These are phyloP conservation scores for Yponomeuta plumbellus DNA, from an alignment of 2,888 invertebrate species.

Conservation along the genomic window DNA sequence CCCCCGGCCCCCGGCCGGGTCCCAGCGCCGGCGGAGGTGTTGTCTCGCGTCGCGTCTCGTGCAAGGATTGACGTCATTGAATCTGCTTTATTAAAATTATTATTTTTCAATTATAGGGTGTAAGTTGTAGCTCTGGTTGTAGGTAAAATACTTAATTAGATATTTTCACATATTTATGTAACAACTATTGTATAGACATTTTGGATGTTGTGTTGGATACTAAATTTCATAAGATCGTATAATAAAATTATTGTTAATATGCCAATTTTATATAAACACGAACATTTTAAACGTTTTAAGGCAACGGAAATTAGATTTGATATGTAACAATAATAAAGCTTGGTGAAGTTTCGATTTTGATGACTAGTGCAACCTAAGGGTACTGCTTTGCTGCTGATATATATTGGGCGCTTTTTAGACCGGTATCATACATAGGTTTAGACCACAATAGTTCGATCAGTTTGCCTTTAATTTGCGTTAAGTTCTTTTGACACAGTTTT, in stretches of 20 bases:
- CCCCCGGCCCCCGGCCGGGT: too few species aligned
- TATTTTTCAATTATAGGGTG: conserved; percentile 8
- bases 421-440: background rate
- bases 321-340: background rate
- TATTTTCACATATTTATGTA: conserved; percentile 2
- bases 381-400: too few species aligned
- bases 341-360: too few species aligned
- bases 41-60: too few species aligned
- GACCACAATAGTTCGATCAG: background rate
- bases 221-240: conserved; percentile 7
- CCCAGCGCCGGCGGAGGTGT: too few species aligned
- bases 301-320: background rate
- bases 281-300: background rate
- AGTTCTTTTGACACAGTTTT: too few species aligned
- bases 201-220: background rate
- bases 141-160: conserved; percentile 6
- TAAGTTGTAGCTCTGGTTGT: conserved; percentile 9
- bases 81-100: conserved; percentile 10
- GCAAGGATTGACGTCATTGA: background rate
- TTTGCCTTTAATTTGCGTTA: background rate
- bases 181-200: conserved; percentile 2
- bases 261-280: conserved; percentile 2
- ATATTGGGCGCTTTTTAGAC: background rate
- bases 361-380: too few species aligned
- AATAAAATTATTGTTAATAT: conserved; percentile 6